Conservation (phyloP, 2,888 invertebrate genomes). For the Dermolepida albohirtum region DNA sequence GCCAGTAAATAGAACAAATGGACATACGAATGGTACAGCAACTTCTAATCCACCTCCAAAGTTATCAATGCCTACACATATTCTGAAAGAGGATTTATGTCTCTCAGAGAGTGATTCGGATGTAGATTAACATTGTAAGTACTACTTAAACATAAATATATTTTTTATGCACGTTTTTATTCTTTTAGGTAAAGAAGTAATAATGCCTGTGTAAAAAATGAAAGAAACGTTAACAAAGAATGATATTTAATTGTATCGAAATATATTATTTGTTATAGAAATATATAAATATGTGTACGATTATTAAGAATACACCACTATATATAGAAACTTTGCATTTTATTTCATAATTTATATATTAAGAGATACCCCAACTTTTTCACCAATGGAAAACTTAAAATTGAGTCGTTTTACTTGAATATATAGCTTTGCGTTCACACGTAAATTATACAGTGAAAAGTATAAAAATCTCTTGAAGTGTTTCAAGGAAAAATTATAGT, state of each 20-base stretch:
- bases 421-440: no score
- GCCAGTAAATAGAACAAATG: constrained; percentile 52
- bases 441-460: no score
- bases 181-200: constrained; percentile 17
- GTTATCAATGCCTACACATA: constrained; percentile 70
- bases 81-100: constrained; percentile 86
- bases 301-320: constrained; percentile 21
- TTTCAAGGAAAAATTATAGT: no score
- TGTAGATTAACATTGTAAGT: constrained; percentile 64
- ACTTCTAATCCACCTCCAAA: constrained; percentile 63
- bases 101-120: constrained; percentile 89
- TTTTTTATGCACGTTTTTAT: not conserved
- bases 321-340: constrained; percentile 8
- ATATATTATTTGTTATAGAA: constrained; percentile 39
- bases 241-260: constrained; percentile 18
- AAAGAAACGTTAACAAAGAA: constrained; percentile 15
- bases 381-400: no score
- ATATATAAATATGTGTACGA: constrained; percentile 32
- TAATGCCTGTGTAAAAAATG: constrained; percentile 27
- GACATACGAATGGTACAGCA: constrained; percentile 66
- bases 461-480: no score
- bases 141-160: not conserved
- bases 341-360: no score
- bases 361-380: no score
- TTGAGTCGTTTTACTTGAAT: no score